Conservation (phyloP, 1,140 invertebrate genomes). For the Liolophura sinensis region DNA sequence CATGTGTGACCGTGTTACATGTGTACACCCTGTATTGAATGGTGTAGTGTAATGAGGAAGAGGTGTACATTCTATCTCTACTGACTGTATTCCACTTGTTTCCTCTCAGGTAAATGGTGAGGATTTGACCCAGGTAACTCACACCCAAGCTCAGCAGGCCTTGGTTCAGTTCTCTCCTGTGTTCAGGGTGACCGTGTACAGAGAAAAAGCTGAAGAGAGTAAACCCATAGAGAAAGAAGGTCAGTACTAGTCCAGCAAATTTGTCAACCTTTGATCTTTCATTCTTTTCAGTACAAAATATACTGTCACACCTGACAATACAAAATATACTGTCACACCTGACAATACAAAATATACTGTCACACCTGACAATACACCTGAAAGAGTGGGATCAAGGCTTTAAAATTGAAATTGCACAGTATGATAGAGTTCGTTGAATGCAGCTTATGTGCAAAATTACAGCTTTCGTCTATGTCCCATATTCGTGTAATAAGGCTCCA, state of each 20-base stretch:
- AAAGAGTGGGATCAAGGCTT: no score
- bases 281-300: background rate
- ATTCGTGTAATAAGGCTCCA: no score
- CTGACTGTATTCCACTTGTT: background rate
- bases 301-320: background rate
- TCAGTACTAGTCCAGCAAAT: conserved; percentile 31
- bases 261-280: conserved; percentile 16
- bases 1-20: no score
- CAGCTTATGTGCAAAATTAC: no score
- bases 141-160: conserved; percentile 46
- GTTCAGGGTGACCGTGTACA: conserved; percentile 53
- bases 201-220: conserved; percentile 54
- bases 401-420: no score
- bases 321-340: background rate
- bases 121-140: conserved; percentile 54
- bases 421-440: no score
- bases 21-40: no score
- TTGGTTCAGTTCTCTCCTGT: conserved; percentile 48
- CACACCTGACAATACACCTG: no score
- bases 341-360: no score
- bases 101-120: conserved; percentile 51
- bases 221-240: conserved; percentile 55
- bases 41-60: no score
- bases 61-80: no score
- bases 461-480: no score